These are phyloP conservation scores for Orchesella flavescens DNA, from an alignment of 2,888 invertebrate genomes.

Conservation along the genomic window DNA sequence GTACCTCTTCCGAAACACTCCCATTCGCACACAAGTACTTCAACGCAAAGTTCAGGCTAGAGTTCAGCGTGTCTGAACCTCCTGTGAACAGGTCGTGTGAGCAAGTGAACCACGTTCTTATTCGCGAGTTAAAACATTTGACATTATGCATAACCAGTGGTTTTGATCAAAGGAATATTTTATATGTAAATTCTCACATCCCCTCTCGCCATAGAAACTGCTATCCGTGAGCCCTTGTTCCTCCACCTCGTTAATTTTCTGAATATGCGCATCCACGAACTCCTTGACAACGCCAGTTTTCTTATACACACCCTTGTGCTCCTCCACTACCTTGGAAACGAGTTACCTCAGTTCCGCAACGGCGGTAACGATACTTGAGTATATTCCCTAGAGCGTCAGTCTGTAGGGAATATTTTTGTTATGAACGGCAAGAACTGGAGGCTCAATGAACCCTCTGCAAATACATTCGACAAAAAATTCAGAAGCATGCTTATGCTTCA, in stretches of 20 bases:
- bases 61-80: slow-evolving; percentile 66
- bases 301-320: slow-evolving; percentile 40
- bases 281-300: slow-evolving; percentile 8
- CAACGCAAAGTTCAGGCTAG: slow-evolving; percentile 74
- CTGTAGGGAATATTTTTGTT: slow-evolving; percentile 61
- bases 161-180: not conserved
- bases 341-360: slow-evolving; percentile 53
- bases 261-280: slow-evolving; percentile 60
- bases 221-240: slow-evolving; percentile 46
- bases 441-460: slow-evolving; percentile 68
- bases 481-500: too few species aligned
- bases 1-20: slow-evolving; percentile 79
- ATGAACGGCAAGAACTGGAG: slow-evolving; percentile 67
- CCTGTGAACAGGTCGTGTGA: slow-evolving; percentile 66
- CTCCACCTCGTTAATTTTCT: slow-evolving; percentile 58
- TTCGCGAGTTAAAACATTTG: too few species aligned
- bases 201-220: slow-evolving; percentile 66
- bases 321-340: slow-evolving; percentile 51
- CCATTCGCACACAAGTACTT: slow-evolving; percentile 79
- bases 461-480: too few species aligned
- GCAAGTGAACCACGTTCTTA: slow-evolving; percentile 61
- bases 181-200: slow-evolving; percentile 44
- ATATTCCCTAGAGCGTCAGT: too few species aligned
- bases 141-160: too few species aligned
- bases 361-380: slow-evolving; percentile 57